These are phyloP conservation scores for Pollachius pollachius DNA, from an alignment of 2,113 vertebrate species.

Conservation along the genomic window DNA sequence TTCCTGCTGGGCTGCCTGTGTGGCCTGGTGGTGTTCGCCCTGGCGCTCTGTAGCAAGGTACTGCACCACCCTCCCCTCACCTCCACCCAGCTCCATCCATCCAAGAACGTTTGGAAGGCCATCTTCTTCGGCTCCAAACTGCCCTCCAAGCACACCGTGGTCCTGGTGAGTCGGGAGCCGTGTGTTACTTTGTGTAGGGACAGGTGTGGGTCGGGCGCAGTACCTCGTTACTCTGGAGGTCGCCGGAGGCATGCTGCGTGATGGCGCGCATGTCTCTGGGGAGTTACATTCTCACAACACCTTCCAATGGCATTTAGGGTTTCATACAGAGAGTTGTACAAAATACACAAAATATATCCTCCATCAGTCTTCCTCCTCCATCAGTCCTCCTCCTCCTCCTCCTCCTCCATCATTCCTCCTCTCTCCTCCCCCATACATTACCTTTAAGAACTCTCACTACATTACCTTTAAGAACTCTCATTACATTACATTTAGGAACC, in stretches of 20 bases:
- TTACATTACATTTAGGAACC: background rate
- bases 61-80: background rate
- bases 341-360: too few relatives aligned
- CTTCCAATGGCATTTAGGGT: background rate
- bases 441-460: too few relatives aligned
- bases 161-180: slow-evolving; percentile 38
- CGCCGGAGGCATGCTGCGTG: background rate
- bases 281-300: background rate
- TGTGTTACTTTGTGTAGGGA: background rate
- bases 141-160: slow-evolving; percentile 23
- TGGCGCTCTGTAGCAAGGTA: slow-evolving; percentile 67
- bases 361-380: too few relatives aligned
- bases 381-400: too few relatives aligned
- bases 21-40: slow-evolving; percentile 47
- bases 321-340: too few relatives aligned
- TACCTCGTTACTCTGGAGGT: background rate
- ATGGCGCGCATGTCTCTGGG: background rate
- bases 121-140: slow-evolving; percentile 54
- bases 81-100: background rate
- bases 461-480: too few relatives aligned
- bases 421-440: background rate
- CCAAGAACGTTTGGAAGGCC: slow-evolving; percentile 66
- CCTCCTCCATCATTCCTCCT: too few relatives aligned
- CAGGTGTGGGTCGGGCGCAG: background rate
- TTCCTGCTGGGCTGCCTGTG: slow-evolving; percentile 30